These are phyloP conservation scores for Sitobion miscanthi DNA, from an alignment of 1,140 invertebrate genomes.

Conservation along the genomic window DNA sequence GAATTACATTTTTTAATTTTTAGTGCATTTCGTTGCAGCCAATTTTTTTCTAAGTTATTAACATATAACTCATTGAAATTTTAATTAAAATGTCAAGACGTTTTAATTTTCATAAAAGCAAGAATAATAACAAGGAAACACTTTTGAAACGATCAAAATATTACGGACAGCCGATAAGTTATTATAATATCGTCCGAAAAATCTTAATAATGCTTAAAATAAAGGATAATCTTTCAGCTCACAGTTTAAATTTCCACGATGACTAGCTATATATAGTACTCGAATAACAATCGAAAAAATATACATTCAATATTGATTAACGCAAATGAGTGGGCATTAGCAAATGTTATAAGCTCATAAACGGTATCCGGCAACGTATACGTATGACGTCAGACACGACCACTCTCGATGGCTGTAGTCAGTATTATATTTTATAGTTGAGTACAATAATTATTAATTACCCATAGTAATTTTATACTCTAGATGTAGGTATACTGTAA, in stretches of 20 bases:
- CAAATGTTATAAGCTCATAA: neutral
- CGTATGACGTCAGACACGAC: neutral
- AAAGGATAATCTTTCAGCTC: neutral
- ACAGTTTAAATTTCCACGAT: neutral
- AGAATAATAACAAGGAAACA: neutral
- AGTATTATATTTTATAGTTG: neutral
- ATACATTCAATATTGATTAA: neutral
- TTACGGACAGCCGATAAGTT: neutral
- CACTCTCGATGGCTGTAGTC: neutral
- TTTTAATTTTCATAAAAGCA: constrained; percentile 1
- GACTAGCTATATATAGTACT: neutral
- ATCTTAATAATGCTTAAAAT: neutral
- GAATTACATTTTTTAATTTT: neutral
- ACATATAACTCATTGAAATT: neutral
- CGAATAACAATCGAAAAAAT: neutral
- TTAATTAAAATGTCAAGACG: constrained; percentile 25
- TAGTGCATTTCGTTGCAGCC: too few species aligned
- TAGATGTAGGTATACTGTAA: neutral
- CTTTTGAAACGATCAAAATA: neutral
- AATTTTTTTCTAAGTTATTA: neutral
- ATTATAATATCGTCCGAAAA: constrained; percentile 6
- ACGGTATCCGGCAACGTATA: neutral
- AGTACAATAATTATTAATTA: too few species aligned
- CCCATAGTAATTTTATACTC: neutral
- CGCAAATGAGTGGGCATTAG: neutral